A percentile compares a stretch with the other conserved stretches of the same genome.
Conservation (phyloP, 2,797 vertebrate genomes). For the Calcarius lapponicus region DNA sequence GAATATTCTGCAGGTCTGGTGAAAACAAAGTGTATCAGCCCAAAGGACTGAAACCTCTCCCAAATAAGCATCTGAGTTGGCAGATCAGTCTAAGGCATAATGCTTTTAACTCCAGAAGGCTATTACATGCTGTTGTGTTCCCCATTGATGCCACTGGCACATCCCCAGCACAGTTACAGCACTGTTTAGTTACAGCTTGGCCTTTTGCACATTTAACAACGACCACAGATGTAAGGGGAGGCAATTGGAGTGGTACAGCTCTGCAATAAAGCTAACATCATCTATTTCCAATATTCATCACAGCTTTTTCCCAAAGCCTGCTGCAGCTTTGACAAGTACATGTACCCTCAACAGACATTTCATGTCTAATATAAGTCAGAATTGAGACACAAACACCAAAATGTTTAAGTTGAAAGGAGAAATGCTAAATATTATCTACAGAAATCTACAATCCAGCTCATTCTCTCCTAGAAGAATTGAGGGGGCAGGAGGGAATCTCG, state of each 20-base stretch:
- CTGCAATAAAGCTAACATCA: background rate
- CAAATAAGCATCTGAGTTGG: background rate
- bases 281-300: background rate
- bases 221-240: conserved; percentile 33
- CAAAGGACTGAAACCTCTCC: background rate
- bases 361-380: background rate
- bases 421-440: background rate
- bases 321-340: background rate
- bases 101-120: background rate
- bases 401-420: background rate
- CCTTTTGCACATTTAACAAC: conserved; percentile 31
- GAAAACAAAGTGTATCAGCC: background rate
- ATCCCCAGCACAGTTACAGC: background rate
- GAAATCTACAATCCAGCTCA: background rate
- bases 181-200: conserved; percentile 20
- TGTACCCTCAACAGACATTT: background rate
- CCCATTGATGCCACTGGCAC: conserved; percentile 5
- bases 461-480: background rate
- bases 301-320: background rate
- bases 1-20: background rate
- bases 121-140: background rate
- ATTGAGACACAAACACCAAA: background rate
- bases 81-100: background rate
- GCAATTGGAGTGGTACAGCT: background rate
- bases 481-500: background rate